Conservation (phyloP, 2,797 vertebrate species). For the Amazona ochrocephala region DNA sequence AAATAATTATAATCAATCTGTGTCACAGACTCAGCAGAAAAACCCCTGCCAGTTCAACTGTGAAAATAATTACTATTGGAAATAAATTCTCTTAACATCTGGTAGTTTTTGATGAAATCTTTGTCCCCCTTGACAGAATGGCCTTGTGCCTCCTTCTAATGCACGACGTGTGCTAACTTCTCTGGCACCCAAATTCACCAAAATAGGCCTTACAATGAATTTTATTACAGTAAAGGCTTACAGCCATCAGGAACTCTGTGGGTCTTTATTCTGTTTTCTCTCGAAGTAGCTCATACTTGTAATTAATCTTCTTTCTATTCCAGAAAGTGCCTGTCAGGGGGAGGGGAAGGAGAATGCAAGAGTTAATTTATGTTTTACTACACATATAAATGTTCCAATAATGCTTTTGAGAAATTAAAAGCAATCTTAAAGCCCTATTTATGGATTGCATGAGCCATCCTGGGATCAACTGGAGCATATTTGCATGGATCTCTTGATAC, state of each 20-base stretch:
- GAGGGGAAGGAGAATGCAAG: not conserved
- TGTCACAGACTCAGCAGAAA: not conserved
- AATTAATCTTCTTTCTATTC: not conserved
- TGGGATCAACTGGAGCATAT: not conserved
- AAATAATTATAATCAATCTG: not conserved
- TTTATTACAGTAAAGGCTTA: not conserved
- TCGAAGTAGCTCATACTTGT: not conserved
- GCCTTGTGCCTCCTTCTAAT: not conserved
- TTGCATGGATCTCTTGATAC: not conserved
- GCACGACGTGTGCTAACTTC: not conserved
- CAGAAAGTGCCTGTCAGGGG: not conserved
- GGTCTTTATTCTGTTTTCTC: not conserved
- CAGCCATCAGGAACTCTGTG: not conserved
- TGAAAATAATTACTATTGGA: not conserved
- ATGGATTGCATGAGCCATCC: not conserved
- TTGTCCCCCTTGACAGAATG: not conserved
- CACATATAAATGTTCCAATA: not conserved
- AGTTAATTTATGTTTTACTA: not conserved
- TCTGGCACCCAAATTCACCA: not conserved
- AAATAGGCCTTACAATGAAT: not conserved
- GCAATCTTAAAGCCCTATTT: not conserved
- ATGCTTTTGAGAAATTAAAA: not conserved
- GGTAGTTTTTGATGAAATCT: not conserved
- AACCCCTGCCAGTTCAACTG: not conserved
- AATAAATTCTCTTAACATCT: not conserved